These are phyloP conservation scores for Blastobasis lacticolella DNA, from an alignment of 2,888 invertebrate species.

Conservation along the genomic window DNA sequence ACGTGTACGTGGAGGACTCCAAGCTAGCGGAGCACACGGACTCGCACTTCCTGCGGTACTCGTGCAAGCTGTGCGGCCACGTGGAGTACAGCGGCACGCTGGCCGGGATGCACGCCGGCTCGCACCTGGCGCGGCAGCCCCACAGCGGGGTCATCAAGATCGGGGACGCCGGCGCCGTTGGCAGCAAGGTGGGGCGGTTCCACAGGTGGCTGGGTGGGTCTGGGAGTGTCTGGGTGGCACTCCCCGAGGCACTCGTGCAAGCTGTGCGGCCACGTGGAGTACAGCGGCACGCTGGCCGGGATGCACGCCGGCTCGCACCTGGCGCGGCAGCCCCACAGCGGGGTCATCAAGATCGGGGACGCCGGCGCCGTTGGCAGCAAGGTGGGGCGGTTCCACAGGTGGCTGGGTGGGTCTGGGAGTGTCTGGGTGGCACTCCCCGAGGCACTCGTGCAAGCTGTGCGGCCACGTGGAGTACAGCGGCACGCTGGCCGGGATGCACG, in stretches of 20 bases:
- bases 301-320: constrained; percentile 35
- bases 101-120: constrained; percentile 30
- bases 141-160: constrained; percentile 36
- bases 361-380: constrained; percentile 11
- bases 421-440: constrained; percentile 36
- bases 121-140: constrained; percentile 25
- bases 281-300: constrained; percentile 25
- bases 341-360: constrained; percentile 39
- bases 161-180: constrained; percentile 19
- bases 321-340: constrained; percentile 17
- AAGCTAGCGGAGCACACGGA: constrained; percentile 29
- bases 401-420: too few relatives aligned
- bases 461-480: constrained; percentile 29
- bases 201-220: too few relatives aligned
- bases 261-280: constrained; percentile 37
- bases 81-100: constrained; percentile 27
- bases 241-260: constrained; percentile 39
- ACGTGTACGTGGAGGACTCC: constrained; percentile 34
- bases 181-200: constrained; percentile 20
- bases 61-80: constrained; percentile 43
- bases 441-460: constrained; percentile 46
- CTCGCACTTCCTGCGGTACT: constrained; percentile 34
- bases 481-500: constrained; percentile 31
- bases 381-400: too few relatives aligned
- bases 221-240: too few relatives aligned